Conservation (phyloP, 2,888 invertebrate genomes). For the Smittia sp. region DNA sequence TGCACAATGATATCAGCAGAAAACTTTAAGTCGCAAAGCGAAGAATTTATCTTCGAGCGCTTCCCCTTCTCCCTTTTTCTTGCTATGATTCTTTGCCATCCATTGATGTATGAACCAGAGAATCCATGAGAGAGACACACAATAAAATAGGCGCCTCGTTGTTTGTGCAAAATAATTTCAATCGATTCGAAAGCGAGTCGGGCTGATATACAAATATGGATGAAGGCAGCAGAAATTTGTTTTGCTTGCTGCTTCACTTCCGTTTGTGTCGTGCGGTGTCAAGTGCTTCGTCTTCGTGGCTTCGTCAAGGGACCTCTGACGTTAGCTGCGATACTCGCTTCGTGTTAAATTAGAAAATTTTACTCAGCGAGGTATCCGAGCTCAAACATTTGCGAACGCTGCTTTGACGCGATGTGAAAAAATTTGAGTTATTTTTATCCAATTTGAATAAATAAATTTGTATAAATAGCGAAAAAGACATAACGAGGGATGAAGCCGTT, state of each 20-base stretch:
- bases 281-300: no score
- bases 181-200: constrained; percentile 30
- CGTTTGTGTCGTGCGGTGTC: background rate
- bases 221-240: background rate
- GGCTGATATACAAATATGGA: background rate
- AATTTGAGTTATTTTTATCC: background rate
- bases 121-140: constrained; percentile 20
- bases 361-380: background rate
- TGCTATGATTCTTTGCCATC: background rate
- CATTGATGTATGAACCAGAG: background rate
- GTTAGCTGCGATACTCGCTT: no score
- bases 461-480: background rate
- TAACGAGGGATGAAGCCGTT: background rate
- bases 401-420: no score
- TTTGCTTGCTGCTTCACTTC: background rate
- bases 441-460: constrained; percentile 14
- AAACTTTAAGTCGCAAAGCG: constrained; percentile 1
- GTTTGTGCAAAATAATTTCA: constrained; percentile 40
- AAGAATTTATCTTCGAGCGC: background rate
- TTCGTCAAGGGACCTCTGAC: no score
- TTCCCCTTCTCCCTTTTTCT: background rate
- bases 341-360: no score
- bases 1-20: constrained; percentile 22
- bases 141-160: constrained; percentile 41
- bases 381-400: background rate